These are phyloP conservation scores for Psittacula echo DNA, from an alignment of 2,797 vertebrate species.

Conservation along the genomic window DNA sequence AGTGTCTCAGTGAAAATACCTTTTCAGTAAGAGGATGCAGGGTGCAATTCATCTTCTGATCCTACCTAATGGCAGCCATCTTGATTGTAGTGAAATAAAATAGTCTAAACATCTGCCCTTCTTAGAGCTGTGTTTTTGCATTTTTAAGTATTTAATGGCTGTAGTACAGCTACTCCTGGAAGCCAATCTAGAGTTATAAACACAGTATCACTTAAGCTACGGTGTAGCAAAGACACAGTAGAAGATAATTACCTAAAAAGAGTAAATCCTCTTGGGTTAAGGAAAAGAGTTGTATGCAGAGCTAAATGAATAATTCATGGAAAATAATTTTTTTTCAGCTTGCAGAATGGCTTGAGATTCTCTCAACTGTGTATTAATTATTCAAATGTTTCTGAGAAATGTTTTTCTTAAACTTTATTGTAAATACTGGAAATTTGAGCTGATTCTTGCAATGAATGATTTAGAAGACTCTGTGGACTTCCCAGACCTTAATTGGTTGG, in stretches of 20 bases:
- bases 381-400: constrained; percentile 50
- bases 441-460: neutral
- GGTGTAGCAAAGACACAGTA: neutral
- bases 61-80: neutral
- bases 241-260: constrained; percentile 49
- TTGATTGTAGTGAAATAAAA: neutral
- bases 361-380: constrained; percentile 55
- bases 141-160: neutral
- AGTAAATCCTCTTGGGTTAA: constrained; percentile 52
- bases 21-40: neutral
- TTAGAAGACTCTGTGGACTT: neutral
- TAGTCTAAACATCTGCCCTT: neutral
- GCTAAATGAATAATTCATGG: constrained; percentile 54
- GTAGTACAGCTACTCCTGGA: neutral
- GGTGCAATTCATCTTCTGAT: neutral
- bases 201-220: neutral
- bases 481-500: neutral
- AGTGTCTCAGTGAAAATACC: neutral
- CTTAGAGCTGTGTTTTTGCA: neutral
- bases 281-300: constrained; percentile 17
- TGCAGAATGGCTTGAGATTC: constrained; percentile 26
- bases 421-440: constrained; percentile 17
- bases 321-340: neutral
- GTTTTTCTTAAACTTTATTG: constrained; percentile 1
- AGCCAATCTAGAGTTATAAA: neutral